These are phyloP conservation scores for Cebus imitator DNA, from an alignment of 2,113 vertebrate species.

Conservation along the genomic window DNA sequence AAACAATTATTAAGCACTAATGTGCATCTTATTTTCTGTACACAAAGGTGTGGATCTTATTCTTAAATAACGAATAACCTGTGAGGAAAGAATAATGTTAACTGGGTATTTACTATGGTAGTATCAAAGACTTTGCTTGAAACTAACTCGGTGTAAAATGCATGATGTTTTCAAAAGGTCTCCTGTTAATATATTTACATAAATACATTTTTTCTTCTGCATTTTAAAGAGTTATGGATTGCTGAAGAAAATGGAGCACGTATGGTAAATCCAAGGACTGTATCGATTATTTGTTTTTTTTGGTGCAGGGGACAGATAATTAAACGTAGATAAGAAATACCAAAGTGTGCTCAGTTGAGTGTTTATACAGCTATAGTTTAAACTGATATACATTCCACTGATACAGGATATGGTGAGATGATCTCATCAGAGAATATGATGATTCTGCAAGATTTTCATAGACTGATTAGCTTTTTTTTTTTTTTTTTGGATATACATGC, in stretches of 20 bases:
- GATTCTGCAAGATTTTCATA: background rate
- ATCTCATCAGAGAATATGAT: background rate
- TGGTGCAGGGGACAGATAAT: background rate
- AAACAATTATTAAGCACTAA: background rate
- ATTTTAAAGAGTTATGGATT: conserved; percentile 46
- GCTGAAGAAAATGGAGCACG: background rate
- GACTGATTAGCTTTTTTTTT: background rate
- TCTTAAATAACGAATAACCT: conserved; percentile 22
- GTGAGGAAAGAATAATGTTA: background rate
- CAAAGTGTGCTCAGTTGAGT: background rate
- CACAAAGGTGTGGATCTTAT: background rate
- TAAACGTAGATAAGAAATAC: background rate
- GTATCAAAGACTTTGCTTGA: background rate
- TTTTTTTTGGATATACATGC: background rate
- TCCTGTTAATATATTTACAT: background rate
- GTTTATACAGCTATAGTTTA: background rate
- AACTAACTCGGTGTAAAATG: background rate
- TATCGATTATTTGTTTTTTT: background rate
- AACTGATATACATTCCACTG: background rate
- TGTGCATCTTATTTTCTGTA: background rate
- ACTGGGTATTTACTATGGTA: background rate
- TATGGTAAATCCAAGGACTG: background rate
- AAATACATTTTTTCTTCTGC: background rate
- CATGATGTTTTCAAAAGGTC: background rate
- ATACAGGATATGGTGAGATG: background rate